Evolutionary conservation across 2,888 invertebrate species (phyloP).

Genomic region (Craniophora ligustri): DNA sequence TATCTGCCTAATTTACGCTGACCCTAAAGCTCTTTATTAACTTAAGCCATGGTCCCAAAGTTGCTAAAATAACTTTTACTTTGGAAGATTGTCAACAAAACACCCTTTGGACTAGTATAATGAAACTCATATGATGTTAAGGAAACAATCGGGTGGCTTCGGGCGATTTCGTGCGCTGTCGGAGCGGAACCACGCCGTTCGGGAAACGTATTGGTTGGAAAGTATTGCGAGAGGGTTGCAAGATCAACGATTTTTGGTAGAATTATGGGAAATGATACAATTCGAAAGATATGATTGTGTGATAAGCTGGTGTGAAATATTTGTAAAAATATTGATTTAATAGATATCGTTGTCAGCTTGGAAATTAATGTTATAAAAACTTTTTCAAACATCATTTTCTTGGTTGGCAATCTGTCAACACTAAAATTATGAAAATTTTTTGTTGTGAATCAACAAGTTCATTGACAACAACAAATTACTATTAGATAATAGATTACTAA

Average conservation of each 20-base stretch:
- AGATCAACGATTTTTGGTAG: constrained; percentile 2
- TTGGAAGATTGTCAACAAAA: constrained; percentile 14
- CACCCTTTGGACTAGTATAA: not conserved
- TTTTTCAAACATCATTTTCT: too few species aligned
- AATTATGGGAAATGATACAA: constrained; percentile 8
- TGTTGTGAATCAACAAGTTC: too few species aligned
- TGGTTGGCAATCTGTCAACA: too few species aligned
- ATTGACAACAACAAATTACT: too few species aligned
- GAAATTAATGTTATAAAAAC: too few species aligned
- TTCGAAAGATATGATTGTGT: not conserved
- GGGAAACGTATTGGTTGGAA: constrained; percentile 34
- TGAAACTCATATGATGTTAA: constrained; percentile 1
- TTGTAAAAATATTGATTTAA: too few species aligned
- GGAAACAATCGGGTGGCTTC: constrained; percentile 27
- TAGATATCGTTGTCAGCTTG: too few species aligned
- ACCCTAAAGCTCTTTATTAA: not conserved
- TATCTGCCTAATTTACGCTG: not conserved
- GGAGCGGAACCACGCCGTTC: constrained; percentile 40
- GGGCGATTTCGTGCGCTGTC: constrained; percentile 49
- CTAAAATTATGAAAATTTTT: too few species aligned
- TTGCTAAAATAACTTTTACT: not conserved
- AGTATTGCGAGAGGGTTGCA: constrained; percentile 22
- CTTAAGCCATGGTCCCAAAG: not conserved
- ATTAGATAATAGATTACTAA: too few species aligned
- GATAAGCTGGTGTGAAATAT: not conserved